phyloP scores from a whole-genome alignment of 2,113 vertebrate genomes.

The Sporophila hypoxantha region DNA sequence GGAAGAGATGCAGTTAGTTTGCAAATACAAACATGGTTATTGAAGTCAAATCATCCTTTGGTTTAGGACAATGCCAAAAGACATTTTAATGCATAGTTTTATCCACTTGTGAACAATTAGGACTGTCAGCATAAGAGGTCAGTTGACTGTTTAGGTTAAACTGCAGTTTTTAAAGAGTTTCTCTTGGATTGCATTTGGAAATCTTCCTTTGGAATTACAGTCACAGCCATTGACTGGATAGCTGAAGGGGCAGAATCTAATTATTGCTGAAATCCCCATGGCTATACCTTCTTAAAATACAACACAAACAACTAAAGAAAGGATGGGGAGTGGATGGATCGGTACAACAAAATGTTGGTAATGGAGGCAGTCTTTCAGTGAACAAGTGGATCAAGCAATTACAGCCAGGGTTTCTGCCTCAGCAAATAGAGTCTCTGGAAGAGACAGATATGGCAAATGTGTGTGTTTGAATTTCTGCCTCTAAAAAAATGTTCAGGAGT shows the following conservation, averaged over 20 bases:
- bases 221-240: slow-evolving; percentile 29
- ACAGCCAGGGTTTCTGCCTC: not conserved
- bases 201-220: slow-evolving; percentile 56
- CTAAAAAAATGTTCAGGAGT: not conserved
- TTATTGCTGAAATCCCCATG: slow-evolving; percentile 28
- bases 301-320: not conserved
- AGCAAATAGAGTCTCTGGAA: not conserved
- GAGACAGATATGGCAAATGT: not conserved
- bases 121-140: slow-evolving; percentile 56
- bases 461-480: not conserved
- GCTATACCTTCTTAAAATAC: not conserved
- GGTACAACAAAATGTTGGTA: not conserved
- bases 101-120: slow-evolving; percentile 58
- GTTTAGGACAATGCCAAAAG: slow-evolving; percentile 52
- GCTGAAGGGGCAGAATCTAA: slow-evolving; percentile 52
- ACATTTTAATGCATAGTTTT: slow-evolving; percentile 57
- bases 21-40: slow-evolving; percentile 50
- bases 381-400: not conserved
- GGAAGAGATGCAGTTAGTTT: slow-evolving; percentile 62
- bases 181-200: slow-evolving; percentile 51
- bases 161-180: slow-evolving; percentile 31
- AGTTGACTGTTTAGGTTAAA: slow-evolving; percentile 56
- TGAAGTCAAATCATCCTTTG: slow-evolving; percentile 56
- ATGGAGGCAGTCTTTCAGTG: not conserved
- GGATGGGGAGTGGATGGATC: not conserved